phyloP scores from a whole-genome alignment of 2,113 vertebrate genomes.

The Salminus brasiliensis region DNA sequence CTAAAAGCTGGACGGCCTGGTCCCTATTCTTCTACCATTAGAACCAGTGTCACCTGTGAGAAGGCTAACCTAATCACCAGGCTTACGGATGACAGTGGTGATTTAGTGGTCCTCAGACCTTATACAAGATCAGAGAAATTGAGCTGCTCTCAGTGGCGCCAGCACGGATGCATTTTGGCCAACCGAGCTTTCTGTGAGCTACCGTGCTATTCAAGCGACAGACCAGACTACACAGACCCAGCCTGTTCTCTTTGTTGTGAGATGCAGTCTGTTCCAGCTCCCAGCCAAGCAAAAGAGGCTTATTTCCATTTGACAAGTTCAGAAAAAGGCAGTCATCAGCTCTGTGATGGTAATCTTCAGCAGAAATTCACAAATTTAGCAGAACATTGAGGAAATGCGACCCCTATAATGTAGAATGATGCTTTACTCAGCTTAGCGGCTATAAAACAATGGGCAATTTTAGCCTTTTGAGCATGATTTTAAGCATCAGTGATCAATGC shows the following conservation, averaged over 20 bases:
- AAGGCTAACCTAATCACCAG: slow-evolving; percentile 16
- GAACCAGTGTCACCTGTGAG: slow-evolving; percentile 31
- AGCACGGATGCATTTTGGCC: slow-evolving; percentile 12
- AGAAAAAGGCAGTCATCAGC: neutral
- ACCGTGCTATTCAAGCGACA: neutral
- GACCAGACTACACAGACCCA: neutral
- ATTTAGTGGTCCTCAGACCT: slow-evolving; percentile 10
- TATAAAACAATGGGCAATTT: no score
- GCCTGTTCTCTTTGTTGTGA: neutral
- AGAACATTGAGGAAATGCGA: no score
- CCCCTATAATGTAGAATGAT: no score
- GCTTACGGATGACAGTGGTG: slow-evolving; percentile 20
- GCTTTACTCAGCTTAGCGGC: no score
- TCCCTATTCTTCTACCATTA: slow-evolving; percentile 22
- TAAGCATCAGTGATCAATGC: neutral
- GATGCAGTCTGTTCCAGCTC: neutral
- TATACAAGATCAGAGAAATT: slow-evolving; percentile 25
- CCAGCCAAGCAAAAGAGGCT: neutral
- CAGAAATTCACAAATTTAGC: neutral
- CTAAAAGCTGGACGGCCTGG: slow-evolving; percentile 22
- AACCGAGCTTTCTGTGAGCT: slow-evolving; percentile 6
- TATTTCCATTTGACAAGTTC: neutral
- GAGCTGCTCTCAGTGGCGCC: neutral
- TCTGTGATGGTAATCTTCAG: no score
- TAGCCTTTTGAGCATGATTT: neutral